These are phyloP conservation scores for Notocelia uddmanniana DNA, from an alignment of 2,888 invertebrate species.

Conservation along the genomic window DNA sequence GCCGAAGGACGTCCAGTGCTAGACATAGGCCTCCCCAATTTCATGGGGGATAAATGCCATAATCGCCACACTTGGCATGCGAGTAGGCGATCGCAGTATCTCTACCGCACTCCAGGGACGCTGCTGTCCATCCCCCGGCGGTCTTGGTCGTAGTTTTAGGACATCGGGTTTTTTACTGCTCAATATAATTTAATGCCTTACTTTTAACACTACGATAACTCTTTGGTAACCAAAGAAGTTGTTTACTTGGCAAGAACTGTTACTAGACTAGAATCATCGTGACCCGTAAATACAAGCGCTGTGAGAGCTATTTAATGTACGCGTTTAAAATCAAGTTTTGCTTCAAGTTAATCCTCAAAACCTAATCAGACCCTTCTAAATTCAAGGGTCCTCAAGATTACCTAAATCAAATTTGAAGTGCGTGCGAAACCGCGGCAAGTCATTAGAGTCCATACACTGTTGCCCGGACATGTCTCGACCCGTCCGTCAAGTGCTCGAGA, in stretches of 20 bases:
- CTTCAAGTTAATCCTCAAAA: neutral
- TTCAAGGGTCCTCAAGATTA: constrained; percentile 25
- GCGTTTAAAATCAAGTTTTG: neutral
- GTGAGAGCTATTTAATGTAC: neutral
- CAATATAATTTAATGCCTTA: neutral
- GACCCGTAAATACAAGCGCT: neutral
- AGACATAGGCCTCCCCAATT: too few relatives aligned
- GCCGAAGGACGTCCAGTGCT: too few relatives aligned
- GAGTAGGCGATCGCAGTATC: too few relatives aligned
- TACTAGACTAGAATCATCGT: neutral
- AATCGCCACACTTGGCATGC: too few relatives aligned
- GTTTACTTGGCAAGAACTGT: neutral
- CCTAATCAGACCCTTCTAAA: neutral
- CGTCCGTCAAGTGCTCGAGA: constrained; percentile 32
- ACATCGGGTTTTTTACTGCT: neutral
- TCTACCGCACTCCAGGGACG: too few relatives aligned
- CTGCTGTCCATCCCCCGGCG: too few relatives aligned
- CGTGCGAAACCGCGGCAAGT: constrained; percentile 24
- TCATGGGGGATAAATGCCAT: too few relatives aligned
- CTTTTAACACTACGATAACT: neutral
- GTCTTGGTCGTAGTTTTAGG: too few relatives aligned
- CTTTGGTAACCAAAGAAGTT: too few relatives aligned
- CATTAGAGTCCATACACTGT: constrained; percentile 38
- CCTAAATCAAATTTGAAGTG: constrained; percentile 32
- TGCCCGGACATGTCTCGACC: constrained; percentile 38